Evolutionary conservation across 2,797 vertebrate species (phyloP).

Genomic region (Lacerta viridis): DNA sequence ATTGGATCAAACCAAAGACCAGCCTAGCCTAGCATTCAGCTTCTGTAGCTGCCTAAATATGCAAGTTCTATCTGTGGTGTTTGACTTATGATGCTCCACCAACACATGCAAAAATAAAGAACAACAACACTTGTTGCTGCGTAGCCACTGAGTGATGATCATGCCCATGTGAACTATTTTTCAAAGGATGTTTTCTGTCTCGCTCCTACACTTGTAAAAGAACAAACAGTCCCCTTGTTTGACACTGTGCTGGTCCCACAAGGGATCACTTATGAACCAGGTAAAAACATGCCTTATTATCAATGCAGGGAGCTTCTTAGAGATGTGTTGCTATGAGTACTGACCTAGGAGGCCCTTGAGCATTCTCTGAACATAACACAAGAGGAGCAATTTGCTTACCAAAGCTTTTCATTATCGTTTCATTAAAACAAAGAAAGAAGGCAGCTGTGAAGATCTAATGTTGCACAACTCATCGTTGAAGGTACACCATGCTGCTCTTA

Average conservation of each 20-base stretch:
- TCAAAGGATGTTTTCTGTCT: background rate
- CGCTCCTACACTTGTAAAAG: background rate
- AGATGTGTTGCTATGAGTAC: background rate
- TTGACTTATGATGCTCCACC: background rate
- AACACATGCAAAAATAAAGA: background rate
- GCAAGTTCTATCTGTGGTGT: background rate
- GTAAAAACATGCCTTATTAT: background rate
- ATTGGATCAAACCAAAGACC: background rate
- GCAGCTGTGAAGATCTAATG: background rate
- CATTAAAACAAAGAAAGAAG: slow-evolving; percentile 24
- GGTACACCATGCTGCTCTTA: background rate
- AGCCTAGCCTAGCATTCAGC: background rate
- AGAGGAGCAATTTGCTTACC: slow-evolving; percentile 10
- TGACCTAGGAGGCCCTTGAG: background rate
- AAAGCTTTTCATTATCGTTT: slow-evolving; percentile 18
- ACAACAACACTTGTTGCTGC: background rate
- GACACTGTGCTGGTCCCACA: background rate
- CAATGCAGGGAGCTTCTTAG: background rate
- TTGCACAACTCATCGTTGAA: background rate
- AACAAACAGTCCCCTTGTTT: slow-evolving; percentile 5
- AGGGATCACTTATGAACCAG: background rate
- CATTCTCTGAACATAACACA: background rate
- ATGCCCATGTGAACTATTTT: background rate
- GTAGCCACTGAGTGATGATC: background rate
- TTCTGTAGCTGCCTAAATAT: background rate